These are phyloP conservation scores for Solenopsis fugax DNA, from an alignment of 1,140 invertebrate genomes.

Conservation along the genomic window DNA sequence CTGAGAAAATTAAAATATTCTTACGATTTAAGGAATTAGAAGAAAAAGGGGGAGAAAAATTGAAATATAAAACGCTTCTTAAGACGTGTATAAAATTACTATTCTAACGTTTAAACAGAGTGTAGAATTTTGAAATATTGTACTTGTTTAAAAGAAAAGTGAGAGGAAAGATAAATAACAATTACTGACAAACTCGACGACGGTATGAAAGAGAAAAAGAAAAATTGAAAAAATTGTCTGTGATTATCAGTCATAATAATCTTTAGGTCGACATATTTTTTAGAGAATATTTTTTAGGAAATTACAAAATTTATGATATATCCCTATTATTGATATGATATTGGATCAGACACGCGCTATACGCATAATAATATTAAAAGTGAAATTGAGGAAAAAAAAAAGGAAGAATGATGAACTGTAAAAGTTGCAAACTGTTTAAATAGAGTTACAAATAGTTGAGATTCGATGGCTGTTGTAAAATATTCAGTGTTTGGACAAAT, in stretches of 20 bases:
- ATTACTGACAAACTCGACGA: slow-evolving; percentile 68
- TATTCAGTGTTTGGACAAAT: slow-evolving; percentile 86
- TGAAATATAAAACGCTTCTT: slow-evolving; percentile 82
- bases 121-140: slow-evolving; percentile 78
- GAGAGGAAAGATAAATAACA: slow-evolving; percentile 50
- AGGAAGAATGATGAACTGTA: slow-evolving; percentile 70
- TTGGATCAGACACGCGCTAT: slow-evolving; percentile 82
- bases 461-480: slow-evolving; percentile 86
- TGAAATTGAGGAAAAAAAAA: slow-evolving; percentile 68
- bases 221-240: slow-evolving; percentile 85
- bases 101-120: slow-evolving; percentile 80
- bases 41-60: slow-evolving; percentile 52
- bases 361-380: slow-evolving; percentile 79
- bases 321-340: slow-evolving; percentile 85
- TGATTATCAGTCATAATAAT: slow-evolving; percentile 87
- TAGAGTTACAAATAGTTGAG: slow-evolving; percentile 84
- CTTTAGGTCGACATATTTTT: slow-evolving; percentile 87
- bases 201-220: slow-evolving; percentile 77
- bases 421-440: slow-evolving; percentile 83
- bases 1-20: slow-evolving; percentile 27
- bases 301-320: slow-evolving; percentile 87
- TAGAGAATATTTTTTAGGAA: slow-evolving; percentile 87
- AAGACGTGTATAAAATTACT: slow-evolving; percentile 77
- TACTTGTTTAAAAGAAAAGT: slow-evolving; percentile 77
- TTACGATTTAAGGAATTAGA: slow-evolving; percentile 57